Evolutionary conservation across 2,797 vertebrate species (phyloP), one percentile per base, ranked within the genome.

Genomic region (Hoplostethus mediterraneus): DNA sequence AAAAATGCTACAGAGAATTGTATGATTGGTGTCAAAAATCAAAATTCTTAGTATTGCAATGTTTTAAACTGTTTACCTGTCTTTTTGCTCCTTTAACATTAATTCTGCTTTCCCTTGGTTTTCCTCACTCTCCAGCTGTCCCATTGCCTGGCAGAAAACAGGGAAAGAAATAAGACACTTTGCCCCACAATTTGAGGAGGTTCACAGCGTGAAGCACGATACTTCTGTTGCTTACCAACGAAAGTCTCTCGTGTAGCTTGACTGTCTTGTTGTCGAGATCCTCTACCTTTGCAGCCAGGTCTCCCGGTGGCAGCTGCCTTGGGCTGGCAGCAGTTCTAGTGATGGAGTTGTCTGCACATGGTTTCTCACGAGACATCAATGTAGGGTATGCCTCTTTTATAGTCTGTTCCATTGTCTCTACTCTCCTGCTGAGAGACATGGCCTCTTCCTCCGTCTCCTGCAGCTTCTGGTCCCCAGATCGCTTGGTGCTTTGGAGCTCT

Each of bases 401-500:
- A 2, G 90, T 85, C 10, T 73, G 67, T 59, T 95, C 81, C 0
- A 94, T 80, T 17, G 80, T 74, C 17, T 91, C 91, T 71, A 95
- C 73, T 86, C 89, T 93, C 58, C 89, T 91, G 66, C 88, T 89
- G 12, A 96, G 88, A 16, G 83, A 77, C 40, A 93, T 75, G 0
- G 82, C 79, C 63, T 94, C 93, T 6, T 86, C 64, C 16, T 87
- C 90, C 3, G 92, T 91, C 47, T 95, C 94, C 72, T 88, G 93
- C 71, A 95, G 82, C 88, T 93, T 93, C 67, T 93, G 81, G 10
- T 95, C 93, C 25, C 90, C 89, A 3, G 90, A 86, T 49, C 86
- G 87, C 78, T 86, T 95, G 71, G 94, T 90, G 66, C 86, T 86
- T 85, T 95, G 93, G 53, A 96, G 89, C 67, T 96, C 95, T 54